phyloP scores from a whole-genome alignment of 2,113 vertebrate species.

The Hemiprocne comata region DNA sequence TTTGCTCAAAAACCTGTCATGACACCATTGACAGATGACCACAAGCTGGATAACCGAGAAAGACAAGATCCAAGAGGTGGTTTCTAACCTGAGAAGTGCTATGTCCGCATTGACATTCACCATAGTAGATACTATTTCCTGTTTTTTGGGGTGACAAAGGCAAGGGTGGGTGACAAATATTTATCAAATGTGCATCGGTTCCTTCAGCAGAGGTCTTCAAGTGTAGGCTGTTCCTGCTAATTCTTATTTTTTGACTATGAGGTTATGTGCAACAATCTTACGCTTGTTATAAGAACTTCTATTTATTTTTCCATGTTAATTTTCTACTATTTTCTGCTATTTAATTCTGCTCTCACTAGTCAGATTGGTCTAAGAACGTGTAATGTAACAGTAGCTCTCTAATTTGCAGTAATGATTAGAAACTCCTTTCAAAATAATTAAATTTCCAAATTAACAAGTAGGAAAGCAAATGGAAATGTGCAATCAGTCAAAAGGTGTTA shows the following conservation, averaged over 20 bases:
- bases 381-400: conserved; percentile 47
- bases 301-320: conserved; percentile 13
- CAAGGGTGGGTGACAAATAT: neutral
- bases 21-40: neutral
- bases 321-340: conserved; percentile 27
- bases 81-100: neutral
- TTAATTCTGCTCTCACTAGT: conserved; percentile 4
- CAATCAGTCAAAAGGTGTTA: conserved; percentile 39
- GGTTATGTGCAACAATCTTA: neutral
- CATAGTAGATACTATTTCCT: neutral
- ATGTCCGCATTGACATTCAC: neutral
- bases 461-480: conserved; percentile 43
- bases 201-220: neutral
- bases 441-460: conserved; percentile 52
- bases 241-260: neutral
- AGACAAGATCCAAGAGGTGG: neutral
- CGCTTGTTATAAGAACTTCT: neutral
- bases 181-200: neutral
- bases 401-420: conserved; percentile 54
- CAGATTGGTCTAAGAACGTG: conserved; percentile 26
- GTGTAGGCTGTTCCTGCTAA: neutral
- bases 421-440: conserved; percentile 53
- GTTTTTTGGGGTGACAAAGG: neutral
- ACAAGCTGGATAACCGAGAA: neutral
- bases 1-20: neutral